Conservation (phyloP, 2,888 invertebrate species). For the Cosmia trapezina region DNA sequence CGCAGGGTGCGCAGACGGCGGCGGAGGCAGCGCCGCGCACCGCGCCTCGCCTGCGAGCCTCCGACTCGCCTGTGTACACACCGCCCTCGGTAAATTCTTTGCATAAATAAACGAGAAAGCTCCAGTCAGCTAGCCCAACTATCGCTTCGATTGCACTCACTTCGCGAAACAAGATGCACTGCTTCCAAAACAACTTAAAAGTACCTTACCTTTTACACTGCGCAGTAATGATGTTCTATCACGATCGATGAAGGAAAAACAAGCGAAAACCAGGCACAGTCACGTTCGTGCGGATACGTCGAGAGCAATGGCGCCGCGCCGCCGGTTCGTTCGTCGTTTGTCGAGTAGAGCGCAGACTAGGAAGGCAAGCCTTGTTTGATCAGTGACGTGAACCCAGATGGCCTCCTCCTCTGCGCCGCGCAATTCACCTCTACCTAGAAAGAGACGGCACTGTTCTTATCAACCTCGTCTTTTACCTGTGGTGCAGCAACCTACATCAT, state of each 20-base stretch:
- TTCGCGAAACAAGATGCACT: slow-evolving; percentile 80
- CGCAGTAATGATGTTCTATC: slow-evolving; percentile 88
- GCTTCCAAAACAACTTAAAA: slow-evolving; percentile 84
- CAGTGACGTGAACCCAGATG: slow-evolving; percentile 81
- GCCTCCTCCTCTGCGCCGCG: slow-evolving; percentile 68
- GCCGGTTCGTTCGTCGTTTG: slow-evolving; percentile 84
- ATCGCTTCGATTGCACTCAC: slow-evolving; percentile 77
- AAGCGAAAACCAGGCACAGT: slow-evolving; percentile 86
- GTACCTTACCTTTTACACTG: slow-evolving; percentile 88
- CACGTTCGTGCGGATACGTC: slow-evolving; percentile 88
- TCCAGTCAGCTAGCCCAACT: slow-evolving; percentile 73
- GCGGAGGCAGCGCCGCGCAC: slow-evolving; percentile 84
- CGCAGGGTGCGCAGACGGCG: slow-evolving; percentile 87
- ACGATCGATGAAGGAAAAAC: slow-evolving; percentile 87
- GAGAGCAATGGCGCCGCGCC: slow-evolving; percentile 87
- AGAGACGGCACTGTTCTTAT: slow-evolving; percentile 71
- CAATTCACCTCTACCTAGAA: slow-evolving; percentile 55
- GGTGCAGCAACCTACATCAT: slow-evolving; percentile 89
- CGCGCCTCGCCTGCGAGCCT: slow-evolving; percentile 84
- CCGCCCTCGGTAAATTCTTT: slow-evolving; percentile 89
- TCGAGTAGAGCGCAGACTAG: slow-evolving; percentile 86
- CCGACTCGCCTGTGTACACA: slow-evolving; percentile 83
- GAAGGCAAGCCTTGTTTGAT: slow-evolving; percentile 89
- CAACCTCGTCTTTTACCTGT: slow-evolving; percentile 78
- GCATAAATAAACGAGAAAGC: slow-evolving; percentile 90